Evolutionary conservation across 2,888 invertebrate genomes (phyloP), one percentile per base, ranked within the genome.

Genomic region (Leptothorax acervorum): DNA sequence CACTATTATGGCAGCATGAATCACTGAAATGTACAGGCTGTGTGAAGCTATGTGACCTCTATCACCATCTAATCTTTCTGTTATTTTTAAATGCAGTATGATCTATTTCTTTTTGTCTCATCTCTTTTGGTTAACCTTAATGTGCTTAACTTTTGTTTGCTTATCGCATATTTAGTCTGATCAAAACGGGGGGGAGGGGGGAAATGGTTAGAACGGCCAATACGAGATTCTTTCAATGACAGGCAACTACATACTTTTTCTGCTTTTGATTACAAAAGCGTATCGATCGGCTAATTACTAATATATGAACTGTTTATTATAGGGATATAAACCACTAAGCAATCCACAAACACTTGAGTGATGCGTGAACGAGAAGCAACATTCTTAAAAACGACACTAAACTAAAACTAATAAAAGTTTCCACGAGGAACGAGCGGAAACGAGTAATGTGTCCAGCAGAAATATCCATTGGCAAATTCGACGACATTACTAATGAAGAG

Each of bases 1-100:
- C 91, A 90, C 82, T 92, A 93, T 93, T 95, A 95, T 85, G 95
- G 95, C 85, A 95, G 95, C 94, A 95, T 94, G 94, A 94, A 93
- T 91, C 79, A 91, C 85, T 92, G 90, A 91, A 87, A 86, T 76
- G 73, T 90, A 87, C 85, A 85, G 68, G 86, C 84, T 79, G 83
- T 85, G 66, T 63, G 78, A 85, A 71, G 82, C 65, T 85, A 63
- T 48, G 53, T 75, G 68, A 70, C 60, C 15, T 63, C 70, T 55
- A 83, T 82, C 23, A 42, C 23, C n/a, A 73, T 73, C 53, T 71
- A 55, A 83, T 55, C 11, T 48, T 70, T 84, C 39, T 18, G 3
- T 85, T 65, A 63, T 5, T 63, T 74, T 53, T 18, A 11, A 82
- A 63, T 78, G 45, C 28, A 65, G 65, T 82, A 83, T 66, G 55